phyloP scores from a whole-genome alignment of 2,113 vertebrate genomes.

The Seriola dumerili region DNA sequence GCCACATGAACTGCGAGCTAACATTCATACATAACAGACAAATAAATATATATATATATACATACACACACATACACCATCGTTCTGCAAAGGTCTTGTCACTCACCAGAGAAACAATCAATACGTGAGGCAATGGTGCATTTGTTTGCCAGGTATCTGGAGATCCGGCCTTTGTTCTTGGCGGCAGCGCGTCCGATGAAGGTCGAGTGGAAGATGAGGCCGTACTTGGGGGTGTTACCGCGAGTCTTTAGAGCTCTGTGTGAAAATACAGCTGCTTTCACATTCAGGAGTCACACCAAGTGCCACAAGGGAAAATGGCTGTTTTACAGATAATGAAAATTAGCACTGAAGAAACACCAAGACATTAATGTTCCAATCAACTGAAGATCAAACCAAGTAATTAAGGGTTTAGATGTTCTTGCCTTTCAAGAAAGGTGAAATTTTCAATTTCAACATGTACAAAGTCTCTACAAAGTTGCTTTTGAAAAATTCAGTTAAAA shows the following conservation, averaged over 20 bases:
- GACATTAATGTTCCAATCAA: too few species aligned
- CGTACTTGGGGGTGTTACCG: slow-evolving; percentile 98
- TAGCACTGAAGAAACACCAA: too few species aligned
- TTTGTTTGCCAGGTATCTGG: slow-evolving; percentile 98
- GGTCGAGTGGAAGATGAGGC: slow-evolving; percentile 98
- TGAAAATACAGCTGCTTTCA: slow-evolving; percentile 30
- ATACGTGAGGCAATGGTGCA: slow-evolving; percentile 97
- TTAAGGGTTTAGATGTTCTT: too few species aligned
- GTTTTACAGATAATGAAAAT: too few species aligned
- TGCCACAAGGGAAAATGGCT: too few species aligned
- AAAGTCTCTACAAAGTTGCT: too few species aligned
- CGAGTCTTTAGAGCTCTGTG: slow-evolving; percentile 94
- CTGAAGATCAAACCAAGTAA: too few species aligned
- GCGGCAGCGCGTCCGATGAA: slow-evolving; percentile 96
- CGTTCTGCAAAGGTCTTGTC: rapidly evolving
- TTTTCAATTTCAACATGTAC: too few species aligned
- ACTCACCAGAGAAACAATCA: slow-evolving; percentile 96
- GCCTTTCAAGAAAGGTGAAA: too few species aligned
- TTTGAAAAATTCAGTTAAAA: too few species aligned
- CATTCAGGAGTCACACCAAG: neutral
- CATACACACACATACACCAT: too few species aligned
- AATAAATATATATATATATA: too few species aligned
- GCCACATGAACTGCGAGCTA: neutral
- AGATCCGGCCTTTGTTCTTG: slow-evolving; percentile 98
- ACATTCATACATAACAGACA: neutral